phyloP scores from a whole-genome alignment of 2,113 vertebrate species.

The Prochilodus magdalenae region DNA sequence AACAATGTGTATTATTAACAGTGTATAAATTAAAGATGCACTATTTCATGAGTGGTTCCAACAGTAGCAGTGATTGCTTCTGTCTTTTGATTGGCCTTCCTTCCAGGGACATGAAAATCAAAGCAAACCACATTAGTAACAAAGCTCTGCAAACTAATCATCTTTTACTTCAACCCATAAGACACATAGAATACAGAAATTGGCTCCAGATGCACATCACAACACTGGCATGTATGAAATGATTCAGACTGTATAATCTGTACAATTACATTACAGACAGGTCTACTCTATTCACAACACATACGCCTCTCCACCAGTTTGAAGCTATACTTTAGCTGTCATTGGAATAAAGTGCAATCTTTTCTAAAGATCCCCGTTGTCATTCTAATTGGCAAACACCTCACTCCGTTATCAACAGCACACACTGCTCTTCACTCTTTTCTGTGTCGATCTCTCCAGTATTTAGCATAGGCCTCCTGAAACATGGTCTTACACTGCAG shows the following conservation, averaged over 20 bases:
- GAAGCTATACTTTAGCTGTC: neutral
- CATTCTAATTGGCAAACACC: neutral
- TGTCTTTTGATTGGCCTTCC: neutral
- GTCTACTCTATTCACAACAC: neutral
- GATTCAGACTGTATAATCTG: neutral
- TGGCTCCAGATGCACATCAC: neutral
- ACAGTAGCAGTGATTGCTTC: neutral
- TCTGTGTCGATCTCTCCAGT: slow-evolving; percentile 76
- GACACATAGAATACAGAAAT: neutral
- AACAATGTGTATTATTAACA: too few relatives aligned
- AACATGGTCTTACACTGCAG: slow-evolving; percentile 92
- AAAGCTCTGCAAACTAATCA: slow-evolving; percentile 16
- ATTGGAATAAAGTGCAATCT: neutral
- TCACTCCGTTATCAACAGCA: neutral
- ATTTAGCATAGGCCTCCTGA: slow-evolving; percentile 83
- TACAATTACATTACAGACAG: slow-evolving; percentile 9
- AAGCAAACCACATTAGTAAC: neutral
- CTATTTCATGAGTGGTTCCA: neutral
- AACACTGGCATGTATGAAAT: neutral
- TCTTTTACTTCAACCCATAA: slow-evolving; percentile 21
- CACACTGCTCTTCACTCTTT: slow-evolving; percentile 27
- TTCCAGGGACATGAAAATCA: neutral
- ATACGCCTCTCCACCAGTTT: too few relatives aligned
- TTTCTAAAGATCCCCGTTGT: neutral
- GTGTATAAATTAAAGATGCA: too few relatives aligned